A percentile compares a stretch with the other conserved stretches of the same genome.
Conservation (phyloP, 37 sponge, comb jelly and placozoan species). For the Oscarella lobularis region DNA sequence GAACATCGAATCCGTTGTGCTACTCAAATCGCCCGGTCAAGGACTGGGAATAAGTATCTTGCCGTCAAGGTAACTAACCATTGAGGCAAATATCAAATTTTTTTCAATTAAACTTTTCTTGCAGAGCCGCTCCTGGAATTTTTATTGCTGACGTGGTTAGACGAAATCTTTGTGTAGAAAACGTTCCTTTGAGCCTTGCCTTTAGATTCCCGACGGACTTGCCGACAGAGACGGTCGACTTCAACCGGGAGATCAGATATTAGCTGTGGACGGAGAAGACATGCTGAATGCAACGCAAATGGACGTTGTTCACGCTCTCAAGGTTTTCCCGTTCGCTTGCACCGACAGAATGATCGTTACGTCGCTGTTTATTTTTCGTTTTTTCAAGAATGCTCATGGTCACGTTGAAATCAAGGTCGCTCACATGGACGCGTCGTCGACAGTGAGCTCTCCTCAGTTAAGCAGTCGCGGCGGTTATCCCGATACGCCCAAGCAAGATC, state of each 20-base stretch:
- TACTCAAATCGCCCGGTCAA: background rate
- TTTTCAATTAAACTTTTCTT: too few relatives aligned
- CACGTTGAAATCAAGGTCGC: too few relatives aligned
- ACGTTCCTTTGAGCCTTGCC: background rate
- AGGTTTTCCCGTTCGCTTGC: too few relatives aligned
- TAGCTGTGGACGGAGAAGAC: constrained; percentile 58
- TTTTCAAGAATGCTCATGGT: too few relatives aligned
- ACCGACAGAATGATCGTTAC: too few relatives aligned
- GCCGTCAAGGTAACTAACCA: background rate
- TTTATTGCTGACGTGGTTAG: background rate
- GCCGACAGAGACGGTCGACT: constrained; percentile 40
- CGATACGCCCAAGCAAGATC: too few relatives aligned
- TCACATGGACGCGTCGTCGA: too few relatives aligned
- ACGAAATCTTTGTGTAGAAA: background rate
- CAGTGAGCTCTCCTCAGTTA: too few relatives aligned
- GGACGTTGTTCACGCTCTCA: constrained; percentile 23
- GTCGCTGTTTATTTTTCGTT: too few relatives aligned
- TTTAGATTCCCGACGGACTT: constrained; percentile 17
- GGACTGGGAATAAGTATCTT: background rate
- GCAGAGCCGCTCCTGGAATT: background rate
- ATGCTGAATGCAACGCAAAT: constrained; percentile 29
- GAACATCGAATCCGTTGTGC: background rate
- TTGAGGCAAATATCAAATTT: too few relatives aligned
- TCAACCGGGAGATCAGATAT: constrained; percentile 51
- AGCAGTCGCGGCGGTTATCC: too few relatives aligned